phyloP scores from a whole-genome alignment of 2,797 vertebrate genomes.

The Lepus townsendii region DNA sequence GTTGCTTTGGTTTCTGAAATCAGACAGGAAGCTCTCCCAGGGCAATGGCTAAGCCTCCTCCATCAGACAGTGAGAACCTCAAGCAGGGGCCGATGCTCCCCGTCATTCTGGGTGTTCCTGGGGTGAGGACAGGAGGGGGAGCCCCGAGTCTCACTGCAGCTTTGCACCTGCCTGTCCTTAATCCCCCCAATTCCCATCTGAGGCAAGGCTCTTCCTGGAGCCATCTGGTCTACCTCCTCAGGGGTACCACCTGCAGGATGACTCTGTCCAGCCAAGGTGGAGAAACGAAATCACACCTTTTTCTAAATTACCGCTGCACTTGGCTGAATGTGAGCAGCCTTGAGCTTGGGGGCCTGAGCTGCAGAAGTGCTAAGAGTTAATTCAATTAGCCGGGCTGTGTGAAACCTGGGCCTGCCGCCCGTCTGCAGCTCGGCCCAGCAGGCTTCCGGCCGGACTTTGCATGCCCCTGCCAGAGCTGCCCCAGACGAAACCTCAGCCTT shows the following conservation, averaged over 20 bases:
- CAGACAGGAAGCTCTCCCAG: background rate
- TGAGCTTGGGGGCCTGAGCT: background rate
- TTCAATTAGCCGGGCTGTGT: slow-evolving; percentile 56
- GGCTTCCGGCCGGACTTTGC: background rate
- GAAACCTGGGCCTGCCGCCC: background rate
- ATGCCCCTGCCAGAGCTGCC: slow-evolving; percentile 7
- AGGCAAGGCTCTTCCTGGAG: background rate
- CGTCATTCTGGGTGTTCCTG: background rate
- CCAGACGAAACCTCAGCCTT: background rate
- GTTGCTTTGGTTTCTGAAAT: background rate
- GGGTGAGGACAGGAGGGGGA: background rate
- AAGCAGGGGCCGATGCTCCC: background rate
- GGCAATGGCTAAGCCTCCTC: too few species aligned
- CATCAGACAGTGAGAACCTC: background rate
- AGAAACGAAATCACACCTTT: slow-evolving; percentile 3
- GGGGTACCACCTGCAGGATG: background rate
- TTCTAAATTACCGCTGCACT: background rate
- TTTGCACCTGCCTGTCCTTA: background rate
- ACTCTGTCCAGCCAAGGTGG: background rate
- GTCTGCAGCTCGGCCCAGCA: background rate
- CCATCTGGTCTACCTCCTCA: slow-evolving; percentile 42
- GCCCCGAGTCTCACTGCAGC: background rate
- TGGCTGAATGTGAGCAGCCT: background rate
- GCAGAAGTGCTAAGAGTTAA: slow-evolving; percentile 6
- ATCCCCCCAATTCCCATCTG: background rate